Evolutionary conservation across 2,797 vertebrate species (phyloP), one percentile per base, ranked within the genome.

Genomic region (Sebastes miniatus): DNA sequence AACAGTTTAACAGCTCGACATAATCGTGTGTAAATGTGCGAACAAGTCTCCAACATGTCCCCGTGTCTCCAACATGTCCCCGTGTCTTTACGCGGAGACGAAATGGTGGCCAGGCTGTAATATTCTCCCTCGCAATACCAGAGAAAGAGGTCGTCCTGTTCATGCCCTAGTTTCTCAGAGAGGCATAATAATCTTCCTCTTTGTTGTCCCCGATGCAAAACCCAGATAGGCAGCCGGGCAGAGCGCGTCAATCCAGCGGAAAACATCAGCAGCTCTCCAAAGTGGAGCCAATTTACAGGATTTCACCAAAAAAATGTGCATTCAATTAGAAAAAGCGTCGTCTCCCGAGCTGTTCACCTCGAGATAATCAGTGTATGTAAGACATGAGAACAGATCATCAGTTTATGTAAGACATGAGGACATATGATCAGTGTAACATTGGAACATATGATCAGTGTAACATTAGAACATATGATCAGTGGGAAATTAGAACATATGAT

Each of bases 161-260:
- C 81, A 84, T 92, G 92, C 86, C 91, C 92, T 91, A 93, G 82
- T 91, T 93, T 64, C 29, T 69, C 83, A 36, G 72, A 87, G 64
- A 81, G 83, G 83, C 83, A 81, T 90, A 85, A 81, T 90, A 85
- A 90, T 93, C 88, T 91, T 73, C 50, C 78, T 76, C 89, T 93
- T 90, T 93, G 88, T 94, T 93, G 78, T 92, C 83, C 77, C 79
- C 63, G 82, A 77, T 83, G 84, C 85, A 81, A 80, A 83, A 83
- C 83, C 63, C 4, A 85, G 87, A 89, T 76, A 83, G 79, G 61
- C 87, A 70, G 85, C 84, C 67, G 69, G 61, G 81, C 77, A 78
- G 57, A 59, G 72, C 87, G 18, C 79, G 47, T 77, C 83, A 13
- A 25, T 75, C 78, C 83, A 50, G 72, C 47, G 76, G 59, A 82